Evolutionary conservation across 2,888 invertebrate species (phyloP).

Genomic region (Aphidoletes aphidimyza): DNA sequence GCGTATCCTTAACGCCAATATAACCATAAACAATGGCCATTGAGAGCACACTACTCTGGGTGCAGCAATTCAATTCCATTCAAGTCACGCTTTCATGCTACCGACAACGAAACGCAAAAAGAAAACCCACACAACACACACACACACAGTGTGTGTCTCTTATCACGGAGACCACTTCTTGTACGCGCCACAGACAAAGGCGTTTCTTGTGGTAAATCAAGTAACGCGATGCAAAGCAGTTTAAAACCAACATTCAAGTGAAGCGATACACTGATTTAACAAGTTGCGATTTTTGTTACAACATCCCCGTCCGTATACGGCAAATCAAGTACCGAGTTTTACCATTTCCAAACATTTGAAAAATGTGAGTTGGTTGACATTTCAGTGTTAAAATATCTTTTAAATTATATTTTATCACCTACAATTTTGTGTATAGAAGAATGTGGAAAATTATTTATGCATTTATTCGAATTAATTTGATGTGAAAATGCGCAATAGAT

Average conservation of each 20-base stretch:
- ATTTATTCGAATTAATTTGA: too few relatives aligned
- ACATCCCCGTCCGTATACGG: neutral
- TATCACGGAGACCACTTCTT: neutral
- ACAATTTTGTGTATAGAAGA: too few relatives aligned
- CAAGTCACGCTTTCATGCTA: neutral
- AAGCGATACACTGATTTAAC: slow-evolving; percentile 18
- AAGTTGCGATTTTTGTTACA: neutral
- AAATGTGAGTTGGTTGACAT: slow-evolving; percentile 21
- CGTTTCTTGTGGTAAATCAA: neutral
- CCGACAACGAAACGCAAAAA: too few relatives aligned
- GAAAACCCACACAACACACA: too few relatives aligned
- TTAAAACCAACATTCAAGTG: neutral
- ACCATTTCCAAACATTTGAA: too few relatives aligned
- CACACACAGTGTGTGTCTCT: neutral
- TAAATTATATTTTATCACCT: too few relatives aligned
- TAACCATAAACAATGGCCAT: slow-evolving; percentile 1
- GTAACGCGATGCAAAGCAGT: slow-evolving; percentile 6
- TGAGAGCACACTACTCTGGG: neutral
- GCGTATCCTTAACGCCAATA: neutral
- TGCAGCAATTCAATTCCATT: neutral
- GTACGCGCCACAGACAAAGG: neutral
- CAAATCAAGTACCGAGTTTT: neutral
- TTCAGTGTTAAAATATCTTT: too few relatives aligned
- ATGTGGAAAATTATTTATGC: too few relatives aligned
- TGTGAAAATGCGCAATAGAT: too few relatives aligned